Percentiles rank a stretch among this genome's conserved stretches.
These are phyloP conservation scores for Anolis sagrei DNA, from an alignment of 2,113 vertebrate genomes.

Conservation along the genomic window DNA sequence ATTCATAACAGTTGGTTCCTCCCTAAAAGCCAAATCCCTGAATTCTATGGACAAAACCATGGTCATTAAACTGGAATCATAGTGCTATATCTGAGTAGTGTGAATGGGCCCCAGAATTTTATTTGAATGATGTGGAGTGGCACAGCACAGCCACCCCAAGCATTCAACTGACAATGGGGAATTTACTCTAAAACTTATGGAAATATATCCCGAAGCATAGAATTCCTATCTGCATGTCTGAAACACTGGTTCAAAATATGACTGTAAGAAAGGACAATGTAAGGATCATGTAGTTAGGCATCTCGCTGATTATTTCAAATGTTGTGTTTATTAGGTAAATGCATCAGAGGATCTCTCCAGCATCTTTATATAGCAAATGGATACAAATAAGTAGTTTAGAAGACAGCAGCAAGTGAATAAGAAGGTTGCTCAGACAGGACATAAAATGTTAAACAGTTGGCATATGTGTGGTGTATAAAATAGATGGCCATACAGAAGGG, in stretches of 20 bases:
- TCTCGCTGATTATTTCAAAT: background rate
- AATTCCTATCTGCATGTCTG: background rate
- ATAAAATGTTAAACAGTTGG: slow-evolving; percentile 1
- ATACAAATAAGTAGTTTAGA: slow-evolving; percentile 29
- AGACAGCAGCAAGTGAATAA: background rate
- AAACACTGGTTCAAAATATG: background rate
- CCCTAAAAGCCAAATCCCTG: too few species aligned
- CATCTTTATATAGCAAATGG: background rate
- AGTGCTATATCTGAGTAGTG: too few species aligned
- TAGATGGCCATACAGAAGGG: slow-evolving; percentile 14
- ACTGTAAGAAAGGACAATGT: background rate
- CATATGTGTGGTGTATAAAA: slow-evolving; percentile 12
- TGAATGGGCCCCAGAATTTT: background rate
- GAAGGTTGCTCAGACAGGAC: background rate
- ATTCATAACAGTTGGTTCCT: too few species aligned
- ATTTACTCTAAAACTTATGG: background rate
- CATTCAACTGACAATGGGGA: background rate
- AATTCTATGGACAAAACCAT: too few species aligned
- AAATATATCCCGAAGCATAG: background rate
- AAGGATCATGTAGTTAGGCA: background rate
- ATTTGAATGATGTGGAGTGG: background rate
- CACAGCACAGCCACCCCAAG: background rate
- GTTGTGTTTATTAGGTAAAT: background rate
- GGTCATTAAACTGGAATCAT: too few species aligned
- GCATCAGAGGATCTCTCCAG: background rate